Conservation (phyloP, 2,888 invertebrate species). For the Torymus auratus region DNA sequence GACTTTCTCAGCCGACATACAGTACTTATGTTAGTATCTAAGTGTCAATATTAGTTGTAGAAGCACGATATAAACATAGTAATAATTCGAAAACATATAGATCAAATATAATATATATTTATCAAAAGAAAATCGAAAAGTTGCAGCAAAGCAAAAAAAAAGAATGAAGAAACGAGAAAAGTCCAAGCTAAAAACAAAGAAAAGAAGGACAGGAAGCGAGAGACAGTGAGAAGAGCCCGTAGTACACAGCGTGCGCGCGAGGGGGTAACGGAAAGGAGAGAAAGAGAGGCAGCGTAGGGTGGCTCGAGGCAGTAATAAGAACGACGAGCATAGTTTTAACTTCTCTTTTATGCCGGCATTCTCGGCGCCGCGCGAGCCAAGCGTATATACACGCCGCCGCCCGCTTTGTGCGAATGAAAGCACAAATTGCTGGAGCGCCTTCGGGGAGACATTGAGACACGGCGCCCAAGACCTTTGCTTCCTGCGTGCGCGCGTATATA, state of each 20-base stretch:
- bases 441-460: conserved; percentile 77
- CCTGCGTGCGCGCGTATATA: conserved; percentile 42
- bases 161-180: conserved; percentile 2
- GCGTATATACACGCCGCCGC: conserved; percentile 32
- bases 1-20: too few species aligned
- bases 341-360: conserved; percentile 75
- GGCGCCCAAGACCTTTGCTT: conserved; percentile 63
- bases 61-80: too few species aligned
- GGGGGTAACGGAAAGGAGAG: conserved; percentile 7
- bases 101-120: too few species aligned
- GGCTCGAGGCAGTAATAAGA: conserved; percentile 76
- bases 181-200: conserved; percentile 9
- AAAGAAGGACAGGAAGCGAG: background rate
- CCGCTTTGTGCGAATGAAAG: conserved; percentile 76
- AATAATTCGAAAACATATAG: too few species aligned
- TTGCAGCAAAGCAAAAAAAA: background rate
- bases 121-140: background rate
- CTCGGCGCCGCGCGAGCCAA: conserved; percentile 50
- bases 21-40: too few species aligned
- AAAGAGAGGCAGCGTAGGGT: conserved; percentile 61
- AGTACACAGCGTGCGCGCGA: background rate
- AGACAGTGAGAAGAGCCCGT: background rate
- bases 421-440: conserved; percentile 75
- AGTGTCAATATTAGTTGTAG: too few species aligned
- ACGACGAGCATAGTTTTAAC: conserved; percentile 77